Evolutionary conservation across 2,888 invertebrate genomes (phyloP), one percentile per base, ranked within the genome.

Genomic region (Marasmarcha lunaedactyla): DNA sequence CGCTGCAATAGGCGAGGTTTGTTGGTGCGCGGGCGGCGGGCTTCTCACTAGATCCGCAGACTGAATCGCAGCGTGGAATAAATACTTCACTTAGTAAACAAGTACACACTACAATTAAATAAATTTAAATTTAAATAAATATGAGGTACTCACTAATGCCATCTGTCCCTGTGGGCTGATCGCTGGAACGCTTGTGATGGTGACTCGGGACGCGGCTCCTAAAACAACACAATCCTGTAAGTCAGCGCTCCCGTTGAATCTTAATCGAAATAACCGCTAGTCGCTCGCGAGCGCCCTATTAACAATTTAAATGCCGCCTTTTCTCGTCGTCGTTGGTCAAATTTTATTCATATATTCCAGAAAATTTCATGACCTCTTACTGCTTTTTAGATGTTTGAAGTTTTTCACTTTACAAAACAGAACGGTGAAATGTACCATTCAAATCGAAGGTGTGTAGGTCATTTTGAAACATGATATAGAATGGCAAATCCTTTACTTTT

Each of bases 1-100:
- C 89, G 89, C 86, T 65, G 88, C 87, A 64, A 89, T 86, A 55
- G 90, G 90, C 62, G 89, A 89, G 65, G 86, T 86, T 71, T 90
- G 92, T 86, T 92, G 93, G 76, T 93, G 93, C 54, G 93, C 93
- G 64, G 93, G 93, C 62, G 93, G 93, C 60, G 92, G 93, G 72
- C 91, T 91, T 84, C 91, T 89, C 57, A 71, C 77, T 67, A 87
- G 74, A 56, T 87, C 87, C 49, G 85, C 85, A 46, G 85, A 88
- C 90, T 90, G 14, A n/a, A 87, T 71, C 79, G 85, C 58, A 63
- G 78, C 78, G 67, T 73, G 63, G 64, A 74, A 65, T 73, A 50
- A 73, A 33, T 39, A 37, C 26, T 36, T 34, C 3, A 34, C 34
- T 14, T 34, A 13, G 12, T 14, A 13, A 4, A 34, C 3, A 12